phyloP scores from a whole-genome alignment of 1,140 invertebrate species.

The Brachionus rubens region DNA sequence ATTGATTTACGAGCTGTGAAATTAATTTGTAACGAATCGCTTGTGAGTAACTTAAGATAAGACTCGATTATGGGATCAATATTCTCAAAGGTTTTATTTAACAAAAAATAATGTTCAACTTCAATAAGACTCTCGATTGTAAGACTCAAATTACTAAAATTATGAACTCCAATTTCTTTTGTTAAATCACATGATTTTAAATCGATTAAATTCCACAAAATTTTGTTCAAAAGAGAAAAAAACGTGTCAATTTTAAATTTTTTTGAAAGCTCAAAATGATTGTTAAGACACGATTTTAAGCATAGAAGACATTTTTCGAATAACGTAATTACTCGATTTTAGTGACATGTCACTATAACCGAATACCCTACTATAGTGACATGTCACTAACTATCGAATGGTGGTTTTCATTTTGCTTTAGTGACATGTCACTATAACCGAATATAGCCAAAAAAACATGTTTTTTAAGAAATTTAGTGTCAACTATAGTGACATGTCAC shows the following conservation, averaged over 20 bases:
- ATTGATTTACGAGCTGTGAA: not conserved
- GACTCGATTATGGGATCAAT: not conserved
- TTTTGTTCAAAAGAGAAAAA: not conserved
- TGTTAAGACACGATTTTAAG: not conserved
- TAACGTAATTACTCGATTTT: no score
- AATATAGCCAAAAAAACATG: no score
- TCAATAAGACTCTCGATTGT: not conserved
- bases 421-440: no score
- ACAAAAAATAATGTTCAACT: not conserved
- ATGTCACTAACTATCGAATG: no score
- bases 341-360: no score
- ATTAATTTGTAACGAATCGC: constrained; percentile 2
- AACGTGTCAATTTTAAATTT: not conserved
- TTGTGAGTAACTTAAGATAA: constrained; percentile 6
- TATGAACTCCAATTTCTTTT: not conserved
- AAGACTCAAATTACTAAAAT: constrained; percentile 22
- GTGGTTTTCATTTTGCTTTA: no score
- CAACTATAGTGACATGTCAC: no score
- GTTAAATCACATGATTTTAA: not conserved
- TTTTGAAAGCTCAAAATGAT: not conserved
- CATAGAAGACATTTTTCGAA: constrained; percentile 31
- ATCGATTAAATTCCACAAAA: constrained; percentile 3
- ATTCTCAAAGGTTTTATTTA: not conserved
- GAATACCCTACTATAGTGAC: no score
- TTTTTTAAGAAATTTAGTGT: no score